Percentiles rank a stretch among this genome's conserved stretches.
These are phyloP conservation scores for Octodon degus DNA, from an alignment of 2,113 vertebrate genomes.

Conservation along the genomic window DNA sequence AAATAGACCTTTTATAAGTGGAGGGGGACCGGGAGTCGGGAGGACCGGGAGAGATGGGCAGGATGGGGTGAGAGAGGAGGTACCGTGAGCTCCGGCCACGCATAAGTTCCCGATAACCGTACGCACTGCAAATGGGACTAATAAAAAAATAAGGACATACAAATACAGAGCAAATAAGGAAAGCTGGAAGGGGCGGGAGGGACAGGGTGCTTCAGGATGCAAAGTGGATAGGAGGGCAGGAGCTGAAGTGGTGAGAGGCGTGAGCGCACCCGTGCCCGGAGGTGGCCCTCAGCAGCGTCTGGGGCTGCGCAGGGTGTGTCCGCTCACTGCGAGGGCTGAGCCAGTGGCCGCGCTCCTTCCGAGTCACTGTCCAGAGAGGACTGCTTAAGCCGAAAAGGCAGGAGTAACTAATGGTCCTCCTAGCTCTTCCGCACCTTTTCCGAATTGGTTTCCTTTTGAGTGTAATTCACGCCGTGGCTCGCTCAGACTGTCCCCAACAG, in stretches of 20 bases:
- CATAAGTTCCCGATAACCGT: neutral
- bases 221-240: neutral
- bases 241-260: neutral
- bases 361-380: neutral
- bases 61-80: neutral
- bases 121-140: neutral
- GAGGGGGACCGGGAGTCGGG: neutral
- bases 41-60: neutral
- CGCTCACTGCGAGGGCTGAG: neutral
- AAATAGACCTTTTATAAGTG: neutral
- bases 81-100: neutral
- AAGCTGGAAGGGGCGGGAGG: neutral
- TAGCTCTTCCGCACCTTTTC: neutral
- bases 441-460: neutral
- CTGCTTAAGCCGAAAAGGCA: neutral
- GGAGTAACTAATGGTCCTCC: neutral
- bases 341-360: neutral
- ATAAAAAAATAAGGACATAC: neutral
- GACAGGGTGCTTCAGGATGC: rapidly evolving
- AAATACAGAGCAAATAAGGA: neutral
- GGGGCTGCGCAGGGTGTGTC: too few species aligned
- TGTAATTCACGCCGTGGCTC: neutral
- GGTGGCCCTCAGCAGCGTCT: too few species aligned
- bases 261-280: too few species aligned
- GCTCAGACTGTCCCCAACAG: neutral